Percentiles rank a stretch among this genome's conserved stretches.
Evolutionary conservation across 2,797 vertebrate genomes (phyloP).

Genomic region (Fringilla coelebs): DNA sequence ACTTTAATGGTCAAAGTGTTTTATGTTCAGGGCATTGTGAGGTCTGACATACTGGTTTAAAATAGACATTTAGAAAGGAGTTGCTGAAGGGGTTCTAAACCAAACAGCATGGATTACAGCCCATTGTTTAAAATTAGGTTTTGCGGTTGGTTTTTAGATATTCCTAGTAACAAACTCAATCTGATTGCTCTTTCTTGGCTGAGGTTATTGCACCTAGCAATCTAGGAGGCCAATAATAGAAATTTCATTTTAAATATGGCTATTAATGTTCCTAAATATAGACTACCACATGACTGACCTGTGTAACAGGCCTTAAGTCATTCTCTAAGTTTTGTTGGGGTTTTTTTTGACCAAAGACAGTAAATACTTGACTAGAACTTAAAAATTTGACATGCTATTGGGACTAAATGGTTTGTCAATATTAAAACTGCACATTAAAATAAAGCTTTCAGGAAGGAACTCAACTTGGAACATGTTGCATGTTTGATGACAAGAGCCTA

Average conservation of each 20-base stretch:
- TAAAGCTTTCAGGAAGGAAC: background rate
- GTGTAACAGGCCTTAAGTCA: background rate
- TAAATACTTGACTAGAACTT: background rate
- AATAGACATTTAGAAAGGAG: conserved; percentile 33
- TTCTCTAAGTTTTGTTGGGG: background rate
- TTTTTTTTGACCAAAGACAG: background rate
- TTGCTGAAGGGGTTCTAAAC: conserved; percentile 1
- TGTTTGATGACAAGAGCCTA: background rate
- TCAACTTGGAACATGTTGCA: background rate
- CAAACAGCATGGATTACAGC: background rate
- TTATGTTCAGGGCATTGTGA: background rate
- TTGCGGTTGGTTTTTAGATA: conserved; percentile 33
- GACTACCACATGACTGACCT: background rate
- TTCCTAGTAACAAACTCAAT: conserved; percentile 57
- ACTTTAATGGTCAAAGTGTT: background rate
- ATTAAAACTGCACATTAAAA: background rate
- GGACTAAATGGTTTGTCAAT: background rate
- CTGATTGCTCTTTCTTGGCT: background rate
- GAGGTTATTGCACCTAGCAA: conserved; percentile 22
- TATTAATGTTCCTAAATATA: conserved; percentile 13
- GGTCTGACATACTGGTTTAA: conserved; percentile 11
- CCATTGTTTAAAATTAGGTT: conserved; percentile 42
- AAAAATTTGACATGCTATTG: background rate
- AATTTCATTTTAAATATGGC: background rate
- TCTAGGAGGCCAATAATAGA: conserved; percentile 10